phyloP scores from a whole-genome alignment of 2,797 vertebrate genomes.

The Coranthus polyacanthus region DNA sequence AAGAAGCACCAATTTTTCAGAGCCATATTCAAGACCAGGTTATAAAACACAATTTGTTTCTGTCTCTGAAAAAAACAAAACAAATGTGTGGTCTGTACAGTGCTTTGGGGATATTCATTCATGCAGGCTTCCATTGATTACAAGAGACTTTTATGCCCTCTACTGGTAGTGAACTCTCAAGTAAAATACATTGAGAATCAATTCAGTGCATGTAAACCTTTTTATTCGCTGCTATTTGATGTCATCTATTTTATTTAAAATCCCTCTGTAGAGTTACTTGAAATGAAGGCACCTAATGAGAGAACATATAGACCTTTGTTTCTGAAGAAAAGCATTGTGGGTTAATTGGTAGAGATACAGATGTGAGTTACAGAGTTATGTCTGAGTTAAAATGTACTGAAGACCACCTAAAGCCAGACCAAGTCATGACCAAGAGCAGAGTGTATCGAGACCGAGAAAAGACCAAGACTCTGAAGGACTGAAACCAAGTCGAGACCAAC shows the following conservation, averaged over 20 bases:
- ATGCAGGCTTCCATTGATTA: background rate
- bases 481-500: too few relatives aligned
- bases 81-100: too few relatives aligned
- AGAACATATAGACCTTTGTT: background rate
- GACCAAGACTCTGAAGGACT: too few relatives aligned
- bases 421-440: too few relatives aligned
- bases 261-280: background rate
- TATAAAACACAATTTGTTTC: background rate
- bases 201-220: background rate
- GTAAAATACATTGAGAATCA: background rate
- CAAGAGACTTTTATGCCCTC: background rate
- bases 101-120: background rate
- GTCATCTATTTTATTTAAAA: background rate
- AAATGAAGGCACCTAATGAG: background rate
- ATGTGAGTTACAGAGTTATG: too few relatives aligned
- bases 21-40: background rate
- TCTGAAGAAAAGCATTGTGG: constrained; percentile 12
- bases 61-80: too few relatives aligned
- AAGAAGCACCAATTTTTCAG: background rate
- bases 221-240: background rate
- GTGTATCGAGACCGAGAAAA: too few relatives aligned
- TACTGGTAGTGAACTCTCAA: constrained; percentile 22
- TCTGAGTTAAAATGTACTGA: constrained; percentile 1
- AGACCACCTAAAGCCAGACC: too few relatives aligned
- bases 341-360: background rate